Evolutionary conservation across 2,113 vertebrate species (phyloP).

Genomic region (Chelonoidis abingdonii): DNA sequence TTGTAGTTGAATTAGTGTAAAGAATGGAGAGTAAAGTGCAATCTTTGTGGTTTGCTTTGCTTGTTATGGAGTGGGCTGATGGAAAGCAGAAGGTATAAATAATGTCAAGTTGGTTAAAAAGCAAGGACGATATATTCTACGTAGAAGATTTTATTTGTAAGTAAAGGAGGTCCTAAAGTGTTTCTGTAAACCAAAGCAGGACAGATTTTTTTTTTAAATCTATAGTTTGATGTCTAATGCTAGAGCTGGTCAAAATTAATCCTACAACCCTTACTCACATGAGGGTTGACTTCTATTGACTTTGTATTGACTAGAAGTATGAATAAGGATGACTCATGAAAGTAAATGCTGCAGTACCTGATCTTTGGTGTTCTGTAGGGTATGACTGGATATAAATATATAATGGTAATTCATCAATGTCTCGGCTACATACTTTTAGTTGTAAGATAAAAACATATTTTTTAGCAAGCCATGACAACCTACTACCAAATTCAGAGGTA

Average conservation of each 20-base stretch:
- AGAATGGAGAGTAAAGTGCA: background rate
- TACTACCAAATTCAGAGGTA: background rate
- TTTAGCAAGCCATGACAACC: background rate
- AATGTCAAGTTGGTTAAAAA: too few relatives aligned
- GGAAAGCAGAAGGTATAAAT: too few relatives aligned
- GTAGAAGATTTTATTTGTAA: too few relatives aligned
- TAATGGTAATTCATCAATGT: background rate
- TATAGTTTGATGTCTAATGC: too few relatives aligned
- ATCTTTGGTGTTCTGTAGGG: background rate
- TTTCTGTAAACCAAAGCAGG: too few relatives aligned
- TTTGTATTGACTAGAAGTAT: background rate
- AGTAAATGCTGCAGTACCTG: background rate
- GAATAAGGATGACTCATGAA: background rate
- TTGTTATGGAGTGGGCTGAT: background rate
- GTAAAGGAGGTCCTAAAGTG: too few relatives aligned
- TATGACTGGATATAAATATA: background rate
- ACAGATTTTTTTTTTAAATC: too few relatives aligned
- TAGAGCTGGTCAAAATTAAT: background rate
- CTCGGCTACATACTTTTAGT: background rate
- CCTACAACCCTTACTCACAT: background rate
- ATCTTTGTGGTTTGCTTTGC: background rate
- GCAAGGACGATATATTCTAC: too few relatives aligned
- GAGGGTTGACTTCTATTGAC: background rate
- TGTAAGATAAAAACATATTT: slow-evolving; percentile 6
- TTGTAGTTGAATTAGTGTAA: background rate